Evolutionary conservation across 2,113 vertebrate species (phyloP).

Genomic region (Carassius gibelio): DNA sequence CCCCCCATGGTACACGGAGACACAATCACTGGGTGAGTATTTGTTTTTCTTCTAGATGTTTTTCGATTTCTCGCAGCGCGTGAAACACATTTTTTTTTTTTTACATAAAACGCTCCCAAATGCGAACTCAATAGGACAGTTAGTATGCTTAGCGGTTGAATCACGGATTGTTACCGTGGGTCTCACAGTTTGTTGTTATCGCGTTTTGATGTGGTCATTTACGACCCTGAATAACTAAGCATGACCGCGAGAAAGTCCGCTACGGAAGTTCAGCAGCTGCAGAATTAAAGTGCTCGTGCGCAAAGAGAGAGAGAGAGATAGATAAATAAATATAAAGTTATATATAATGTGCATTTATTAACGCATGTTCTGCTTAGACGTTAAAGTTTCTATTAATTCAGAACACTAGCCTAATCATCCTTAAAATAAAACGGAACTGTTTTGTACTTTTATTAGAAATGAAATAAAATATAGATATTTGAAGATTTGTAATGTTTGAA

Average conservation of each 20-base stretch:
- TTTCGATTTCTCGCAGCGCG: neutral
- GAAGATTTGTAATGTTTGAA: neutral
- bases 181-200: neutral
- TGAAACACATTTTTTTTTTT: neutral
- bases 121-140: neutral
- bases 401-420: neutral
- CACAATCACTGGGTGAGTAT: conserved; percentile 22
- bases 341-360: neutral
- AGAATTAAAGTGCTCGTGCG: neutral
- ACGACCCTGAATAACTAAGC: neutral
- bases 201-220: neutral
- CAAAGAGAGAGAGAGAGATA: too few species aligned
- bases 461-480: neutral
- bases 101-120: neutral
- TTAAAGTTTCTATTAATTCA: neutral
- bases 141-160: neutral
- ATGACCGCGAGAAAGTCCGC: neutral
- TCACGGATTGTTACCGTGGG: too few species aligned
- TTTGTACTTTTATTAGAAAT: neutral
- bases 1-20: conserved; percentile 20
- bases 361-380: neutral
- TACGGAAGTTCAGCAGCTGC: conserved; percentile 14
- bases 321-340: too few species aligned
- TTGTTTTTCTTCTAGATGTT: neutral
- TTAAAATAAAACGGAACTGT: neutral